Evolutionary conservation across 2,113 vertebrate genomes (phyloP), one percentile per base, ranked within the genome.

Genomic region (Edolisoma coerulescens): DNA sequence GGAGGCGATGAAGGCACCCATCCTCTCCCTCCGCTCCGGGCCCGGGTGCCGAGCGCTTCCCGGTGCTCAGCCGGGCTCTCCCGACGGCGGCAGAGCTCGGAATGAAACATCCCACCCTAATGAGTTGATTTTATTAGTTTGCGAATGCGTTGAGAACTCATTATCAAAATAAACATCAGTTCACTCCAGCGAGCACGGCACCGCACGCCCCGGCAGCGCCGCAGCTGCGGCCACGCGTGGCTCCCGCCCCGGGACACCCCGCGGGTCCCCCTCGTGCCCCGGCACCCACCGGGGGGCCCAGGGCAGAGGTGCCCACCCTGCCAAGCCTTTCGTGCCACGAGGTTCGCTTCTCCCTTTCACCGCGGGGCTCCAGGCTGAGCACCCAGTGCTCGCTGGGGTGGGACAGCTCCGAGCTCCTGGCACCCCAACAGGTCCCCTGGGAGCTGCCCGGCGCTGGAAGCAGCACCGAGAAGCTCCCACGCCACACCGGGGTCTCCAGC

Each of bases 61-160:
- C 85, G 16, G 84, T 23, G 86, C 77, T 56, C 92, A 96, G 93
- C 93, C 71, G 27, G 96, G 93, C 64, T 95, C 96, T 97, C 96
- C 95, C 93, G 26, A 45, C 21, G 84, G 96, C 90, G 89, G 73
- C 90, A 83, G 65, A 89, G 96, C 95, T 96, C 80, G 79, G 98
- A 93, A 97, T 95, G 97, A 97, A 98, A 94, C 98, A 97, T 91
- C 92, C 80, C 87, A 93, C 94, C 97, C 71, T 98, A 98, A 98
- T 98, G 98, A 98, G 98, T 94, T 98, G 98, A 98, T 98, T 98
- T 97, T 97, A 98, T 98, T 98, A 98, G 97, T 98, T 98, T 93
- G 96, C 71, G 90, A 96, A 96, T 22, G 97, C 98, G 83, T 77
- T 16, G 97, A 97, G 97, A 97, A 96, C 96, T 98, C 97, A 91